These are phyloP conservation scores for Aelia acuminata DNA, from an alignment of 2,888 invertebrate genomes.

Conservation along the genomic window DNA sequence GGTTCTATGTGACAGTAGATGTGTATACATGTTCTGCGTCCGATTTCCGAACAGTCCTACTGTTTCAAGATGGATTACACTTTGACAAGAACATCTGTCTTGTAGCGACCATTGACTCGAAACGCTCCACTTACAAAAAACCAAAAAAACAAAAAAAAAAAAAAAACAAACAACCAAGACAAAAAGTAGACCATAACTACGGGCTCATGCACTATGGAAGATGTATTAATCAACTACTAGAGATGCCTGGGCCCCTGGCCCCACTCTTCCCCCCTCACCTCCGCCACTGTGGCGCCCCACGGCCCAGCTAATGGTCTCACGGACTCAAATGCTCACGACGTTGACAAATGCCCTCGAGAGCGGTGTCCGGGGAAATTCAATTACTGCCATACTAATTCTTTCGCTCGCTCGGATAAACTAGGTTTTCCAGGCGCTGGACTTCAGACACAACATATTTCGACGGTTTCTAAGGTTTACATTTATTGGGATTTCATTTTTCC, in stretches of 20 bases:
- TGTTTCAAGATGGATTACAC: not conserved
- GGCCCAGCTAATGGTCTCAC: constrained; percentile 45
- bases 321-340: constrained; percentile 44
- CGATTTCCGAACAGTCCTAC: not conserved
- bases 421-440: not conserved
- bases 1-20: not conserved
- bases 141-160: not conserved
- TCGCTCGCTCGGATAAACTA: not conserved
- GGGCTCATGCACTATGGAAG: not conserved
- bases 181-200: not conserved
- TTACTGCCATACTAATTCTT: constrained; percentile 39
- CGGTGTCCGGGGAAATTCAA: constrained; percentile 43
- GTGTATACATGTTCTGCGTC: not conserved
- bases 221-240: constrained; percentile 34
- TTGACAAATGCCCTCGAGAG: constrained; percentile 39
- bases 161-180: not conserved
- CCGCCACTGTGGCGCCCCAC: constrained; percentile 31
- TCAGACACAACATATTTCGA: not conserved
- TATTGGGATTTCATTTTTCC: not conserved
- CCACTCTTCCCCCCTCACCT: not conserved
- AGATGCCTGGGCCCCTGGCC: not conserved
- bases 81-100: constrained; percentile 17
- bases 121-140: not conserved
- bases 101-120: not conserved
- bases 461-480: not conserved